Conservation (phyloP, 2,113 vertebrate species). For the Neodontobutis hainanensis region DNA sequence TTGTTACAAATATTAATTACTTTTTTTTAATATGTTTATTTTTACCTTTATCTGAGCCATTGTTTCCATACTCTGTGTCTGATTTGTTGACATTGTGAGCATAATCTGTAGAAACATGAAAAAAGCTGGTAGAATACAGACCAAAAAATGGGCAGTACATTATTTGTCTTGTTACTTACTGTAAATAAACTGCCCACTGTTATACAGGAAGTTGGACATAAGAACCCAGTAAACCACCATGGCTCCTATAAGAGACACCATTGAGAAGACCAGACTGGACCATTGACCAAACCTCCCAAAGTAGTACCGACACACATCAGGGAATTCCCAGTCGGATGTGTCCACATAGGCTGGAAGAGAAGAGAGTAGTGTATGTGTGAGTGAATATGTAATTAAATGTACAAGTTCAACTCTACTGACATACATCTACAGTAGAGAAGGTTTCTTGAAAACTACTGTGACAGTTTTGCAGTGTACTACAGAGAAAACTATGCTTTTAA, state of each 20-base stretch:
- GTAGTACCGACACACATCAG: slow-evolving; percentile 94
- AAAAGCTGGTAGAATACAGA: background rate
- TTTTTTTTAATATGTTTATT: background rate
- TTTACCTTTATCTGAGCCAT: slow-evolving; percentile 88
- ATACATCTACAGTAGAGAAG: too few species aligned
- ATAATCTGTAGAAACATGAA: slow-evolving; percentile 78
- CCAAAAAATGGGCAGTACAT: background rate
- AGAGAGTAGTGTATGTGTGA: background rate
- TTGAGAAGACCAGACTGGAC: slow-evolving; percentile 93
- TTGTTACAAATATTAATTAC: too few species aligned
- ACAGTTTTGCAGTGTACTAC: too few species aligned
- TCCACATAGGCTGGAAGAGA: slow-evolving; percentile 73
- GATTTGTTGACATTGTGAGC: slow-evolving; percentile 85
- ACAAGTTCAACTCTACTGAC: too few species aligned
- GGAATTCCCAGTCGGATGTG: slow-evolving; percentile 92
- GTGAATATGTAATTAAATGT: too few species aligned
- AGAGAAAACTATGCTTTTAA: too few species aligned
- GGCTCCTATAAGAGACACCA: slow-evolving; percentile 92
- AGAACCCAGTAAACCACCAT: slow-evolving; percentile 99
- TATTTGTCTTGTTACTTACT: slow-evolving; percentile 80
- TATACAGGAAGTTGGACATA: slow-evolving; percentile 98
- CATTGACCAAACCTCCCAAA: slow-evolving; percentile 93
- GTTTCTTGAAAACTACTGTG: too few species aligned
- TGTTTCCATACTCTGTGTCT: slow-evolving; percentile 85
- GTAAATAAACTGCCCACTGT: slow-evolving; percentile 94